Evolutionary conservation across 2,888 invertebrate genomes (phyloP).

Genomic region (Melangyna quadrimaculata): DNA sequence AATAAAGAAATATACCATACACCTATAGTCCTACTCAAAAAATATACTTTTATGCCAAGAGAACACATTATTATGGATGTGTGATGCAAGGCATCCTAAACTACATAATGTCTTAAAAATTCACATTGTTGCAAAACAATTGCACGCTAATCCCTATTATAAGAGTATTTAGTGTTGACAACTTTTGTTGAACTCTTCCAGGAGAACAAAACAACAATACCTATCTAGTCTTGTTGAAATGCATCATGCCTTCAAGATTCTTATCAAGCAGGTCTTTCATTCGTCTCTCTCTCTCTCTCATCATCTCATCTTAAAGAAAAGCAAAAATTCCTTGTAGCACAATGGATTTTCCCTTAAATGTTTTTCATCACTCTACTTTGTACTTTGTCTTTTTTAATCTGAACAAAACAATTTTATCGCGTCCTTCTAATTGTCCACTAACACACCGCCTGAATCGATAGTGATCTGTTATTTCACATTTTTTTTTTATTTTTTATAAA

Average conservation of each 20-base stretch:
- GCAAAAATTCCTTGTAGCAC: not conserved
- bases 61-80: too few species aligned
- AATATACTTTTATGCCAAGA: not conserved
- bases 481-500: not conserved
- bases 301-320: not conserved
- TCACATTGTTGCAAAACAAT: conserved; percentile 39
- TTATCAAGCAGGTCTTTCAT: conserved; percentile 15
- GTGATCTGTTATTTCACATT: conserved; percentile 53
- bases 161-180: conserved; percentile 14
- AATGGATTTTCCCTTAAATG: not conserved
- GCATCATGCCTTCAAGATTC: conserved; percentile 11
- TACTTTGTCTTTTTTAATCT: conserved; percentile 32
- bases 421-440: conserved; percentile 68
- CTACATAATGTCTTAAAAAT: not conserved
- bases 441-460: conserved; percentile 41
- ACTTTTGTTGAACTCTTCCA: conserved; percentile 30
- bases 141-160: conserved; percentile 31
- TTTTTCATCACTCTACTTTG: conserved; percentile 25
- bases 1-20: too few species aligned
- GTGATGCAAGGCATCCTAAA: not conserved
- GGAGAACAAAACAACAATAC: conserved; percentile 8
- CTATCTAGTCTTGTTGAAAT: conserved; percentile 14
- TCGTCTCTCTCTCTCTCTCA: too few species aligned
- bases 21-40: too few species aligned
- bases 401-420: conserved; percentile 45